Conservation (phyloP, 2,888 invertebrate genomes). For the Elysia crispata region DNA sequence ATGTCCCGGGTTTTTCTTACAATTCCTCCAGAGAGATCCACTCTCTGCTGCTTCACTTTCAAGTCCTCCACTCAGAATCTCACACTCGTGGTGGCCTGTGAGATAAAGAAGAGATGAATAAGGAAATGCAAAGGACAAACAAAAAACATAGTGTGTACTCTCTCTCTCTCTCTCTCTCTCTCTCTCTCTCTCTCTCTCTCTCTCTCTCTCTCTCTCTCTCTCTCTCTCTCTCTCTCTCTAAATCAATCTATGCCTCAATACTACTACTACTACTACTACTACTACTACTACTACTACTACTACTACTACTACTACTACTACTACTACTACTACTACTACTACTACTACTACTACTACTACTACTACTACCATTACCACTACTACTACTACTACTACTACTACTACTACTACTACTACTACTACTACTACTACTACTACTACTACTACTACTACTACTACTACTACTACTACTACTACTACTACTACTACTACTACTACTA, state of each 20-base stretch:
- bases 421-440: conserved; percentile 9
- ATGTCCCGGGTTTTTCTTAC: no score
- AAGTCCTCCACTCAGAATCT: no score
- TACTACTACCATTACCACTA: background rate
- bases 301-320: conserved; percentile 9
- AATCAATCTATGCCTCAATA: no score
- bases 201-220: background rate
- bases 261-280: no score
- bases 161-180: background rate
- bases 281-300: background rate
- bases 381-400: conserved; percentile 9
- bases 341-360: conserved; percentile 9
- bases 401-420: conserved; percentile 9
- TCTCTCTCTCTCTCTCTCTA: no score
- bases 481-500: conserved; percentile 3
- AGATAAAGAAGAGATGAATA: no score
- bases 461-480: conserved; percentile 1
- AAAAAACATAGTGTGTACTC: no score
- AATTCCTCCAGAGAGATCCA: no score
- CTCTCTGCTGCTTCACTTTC: no score
- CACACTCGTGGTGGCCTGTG: no score
- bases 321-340: conserved; percentile 9
- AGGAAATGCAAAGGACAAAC: no score
- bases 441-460: conserved; percentile 9
- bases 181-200: background rate